A percentile compares a stretch with the other conserved stretches of the same genome.
These are phyloP conservation scores for Drosophila eohydei DNA, from an alignment of 2,888 invertebrate genomes.

Conservation along the genomic window DNA sequence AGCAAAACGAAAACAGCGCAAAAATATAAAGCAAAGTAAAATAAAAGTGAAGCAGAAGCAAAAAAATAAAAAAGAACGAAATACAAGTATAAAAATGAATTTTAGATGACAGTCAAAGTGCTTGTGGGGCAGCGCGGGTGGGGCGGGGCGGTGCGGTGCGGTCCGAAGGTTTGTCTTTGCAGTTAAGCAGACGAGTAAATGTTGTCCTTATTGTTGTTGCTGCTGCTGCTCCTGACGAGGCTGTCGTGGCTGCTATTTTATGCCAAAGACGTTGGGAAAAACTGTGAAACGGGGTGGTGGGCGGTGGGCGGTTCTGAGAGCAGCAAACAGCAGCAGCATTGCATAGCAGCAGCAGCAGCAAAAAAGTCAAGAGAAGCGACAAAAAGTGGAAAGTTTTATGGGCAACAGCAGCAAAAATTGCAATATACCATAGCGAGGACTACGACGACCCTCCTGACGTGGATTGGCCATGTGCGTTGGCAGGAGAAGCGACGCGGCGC, in stretches of 20 bases:
- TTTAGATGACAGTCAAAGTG: conserved; percentile 81
- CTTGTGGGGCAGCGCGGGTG: conserved; percentile 28
- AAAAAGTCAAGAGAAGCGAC: conserved; percentile 54
- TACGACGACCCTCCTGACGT: conserved; percentile 33
- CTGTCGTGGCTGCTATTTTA: conserved; percentile 59
- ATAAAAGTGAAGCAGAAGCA: conserved; percentile 54
- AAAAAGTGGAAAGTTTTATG: conserved; percentile 81
- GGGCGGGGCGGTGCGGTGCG: conserved; percentile 36
- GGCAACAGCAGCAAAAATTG: conserved; percentile 81
- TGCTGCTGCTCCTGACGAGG: conserved; percentile 47
- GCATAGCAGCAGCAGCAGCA: conserved; percentile 5
- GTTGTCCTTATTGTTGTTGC: conserved; percentile 79
- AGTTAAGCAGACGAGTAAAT: conserved; percentile 81
- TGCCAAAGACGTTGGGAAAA: conserved; percentile 57
- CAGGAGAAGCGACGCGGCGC: background rate
- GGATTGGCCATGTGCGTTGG: conserved; percentile 41
- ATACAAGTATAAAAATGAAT: conserved; percentile 82
- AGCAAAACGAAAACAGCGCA: conserved; percentile 60
- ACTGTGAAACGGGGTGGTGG: conserved; percentile 49
- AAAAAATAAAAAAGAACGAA: conserved; percentile 48
- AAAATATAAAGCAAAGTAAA: conserved; percentile 65
- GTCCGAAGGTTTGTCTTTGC: conserved; percentile 77
- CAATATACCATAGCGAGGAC: conserved; percentile 72
- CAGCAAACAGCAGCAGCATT: conserved; percentile 37
- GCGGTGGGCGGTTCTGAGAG: conserved; percentile 29